phyloP scores from a whole-genome alignment of 2,888 invertebrate genomes.

The Philhelius pedissequus region DNA sequence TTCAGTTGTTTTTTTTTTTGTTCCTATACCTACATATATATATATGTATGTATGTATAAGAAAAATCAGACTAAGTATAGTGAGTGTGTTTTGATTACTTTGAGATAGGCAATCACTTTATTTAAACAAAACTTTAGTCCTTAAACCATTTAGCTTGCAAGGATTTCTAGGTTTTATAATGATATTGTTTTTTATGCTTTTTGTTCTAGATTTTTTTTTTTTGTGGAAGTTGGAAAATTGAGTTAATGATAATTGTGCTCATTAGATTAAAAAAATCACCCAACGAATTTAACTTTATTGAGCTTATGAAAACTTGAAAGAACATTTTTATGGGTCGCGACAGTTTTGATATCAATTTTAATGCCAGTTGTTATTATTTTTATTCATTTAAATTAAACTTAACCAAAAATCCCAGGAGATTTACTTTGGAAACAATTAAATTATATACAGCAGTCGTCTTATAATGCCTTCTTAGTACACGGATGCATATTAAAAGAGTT shows the following conservation, averaged over 20 bases:
- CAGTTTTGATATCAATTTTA: slow-evolving; percentile 11
- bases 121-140: slow-evolving; percentile 22
- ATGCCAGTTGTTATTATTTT: neutral
- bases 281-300: slow-evolving; percentile 13
- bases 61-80: neutral
- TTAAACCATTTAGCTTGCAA: slow-evolving; percentile 5
- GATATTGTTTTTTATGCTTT: neutral
- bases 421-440: neutral
- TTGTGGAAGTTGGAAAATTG: neutral
- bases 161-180: slow-evolving; percentile 9
- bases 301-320: neutral
- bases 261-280: slow-evolving; percentile 10
- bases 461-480: no score
- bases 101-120: slow-evolving; percentile 23
- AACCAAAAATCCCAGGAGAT: neutral
- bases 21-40: no score
- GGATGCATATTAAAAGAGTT: no score
- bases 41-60: no score
- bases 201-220: neutral
- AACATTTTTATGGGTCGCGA: neutral
- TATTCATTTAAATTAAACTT: neutral
- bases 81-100: slow-evolving; percentile 10
- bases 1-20: neutral
- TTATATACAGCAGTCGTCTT: neutral
- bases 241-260: slow-evolving; percentile 15